Percentiles rank a stretch among this genome's conserved stretches.
Conservation (phyloP, 2,888 invertebrate genomes). For the Agrochola lota region DNA sequence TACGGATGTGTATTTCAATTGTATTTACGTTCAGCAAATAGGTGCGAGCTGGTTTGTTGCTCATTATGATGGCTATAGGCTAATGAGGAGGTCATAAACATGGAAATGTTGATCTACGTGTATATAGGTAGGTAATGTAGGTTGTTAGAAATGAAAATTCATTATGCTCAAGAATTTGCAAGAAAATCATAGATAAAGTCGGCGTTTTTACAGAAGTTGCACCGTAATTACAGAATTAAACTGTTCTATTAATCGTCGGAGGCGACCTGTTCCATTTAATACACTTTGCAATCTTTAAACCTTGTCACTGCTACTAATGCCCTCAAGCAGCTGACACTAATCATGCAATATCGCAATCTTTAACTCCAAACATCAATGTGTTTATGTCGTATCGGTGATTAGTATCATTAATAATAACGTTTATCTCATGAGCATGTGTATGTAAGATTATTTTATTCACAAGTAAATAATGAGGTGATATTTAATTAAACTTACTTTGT, state of each 20-base stretch:
- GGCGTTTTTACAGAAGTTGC: slow-evolving; percentile 10
- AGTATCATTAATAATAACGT: slow-evolving; percentile 56
- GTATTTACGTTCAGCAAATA: slow-evolving; percentile 60
- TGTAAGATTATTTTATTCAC: slow-evolving; percentile 44
- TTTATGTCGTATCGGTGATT: slow-evolving; percentile 53
- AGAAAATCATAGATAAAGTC: not conserved
- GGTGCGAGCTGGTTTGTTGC: slow-evolving; percentile 41
- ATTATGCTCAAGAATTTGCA: not conserved
- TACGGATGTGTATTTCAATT: slow-evolving; percentile 67
- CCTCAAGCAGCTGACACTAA: slow-evolving; percentile 55
- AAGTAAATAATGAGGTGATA: slow-evolving; percentile 60
- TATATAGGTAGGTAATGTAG: too few relatives aligned
- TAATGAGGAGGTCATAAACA: slow-evolving; percentile 35
- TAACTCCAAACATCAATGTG: slow-evolving; percentile 52
- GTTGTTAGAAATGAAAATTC: slow-evolving; percentile 7
- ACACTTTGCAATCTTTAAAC: slow-evolving; percentile 45
- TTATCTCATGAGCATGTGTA: slow-evolving; percentile 45
- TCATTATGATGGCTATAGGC: slow-evolving; percentile 43
- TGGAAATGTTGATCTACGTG: not conserved
- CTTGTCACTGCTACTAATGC: slow-evolving; percentile 41
- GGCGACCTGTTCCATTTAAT: slow-evolving; percentile 42
- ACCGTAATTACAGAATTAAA: slow-evolving; percentile 13
- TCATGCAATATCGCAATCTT: slow-evolving; percentile 45
- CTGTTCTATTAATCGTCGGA: slow-evolving; percentile 31
- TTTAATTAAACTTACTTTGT: slow-evolving; percentile 60